Evolutionary conservation across 2,888 invertebrate genomes (phyloP), one percentile per base, ranked within the genome.

Genomic region (Crioceris asparagi): DNA sequence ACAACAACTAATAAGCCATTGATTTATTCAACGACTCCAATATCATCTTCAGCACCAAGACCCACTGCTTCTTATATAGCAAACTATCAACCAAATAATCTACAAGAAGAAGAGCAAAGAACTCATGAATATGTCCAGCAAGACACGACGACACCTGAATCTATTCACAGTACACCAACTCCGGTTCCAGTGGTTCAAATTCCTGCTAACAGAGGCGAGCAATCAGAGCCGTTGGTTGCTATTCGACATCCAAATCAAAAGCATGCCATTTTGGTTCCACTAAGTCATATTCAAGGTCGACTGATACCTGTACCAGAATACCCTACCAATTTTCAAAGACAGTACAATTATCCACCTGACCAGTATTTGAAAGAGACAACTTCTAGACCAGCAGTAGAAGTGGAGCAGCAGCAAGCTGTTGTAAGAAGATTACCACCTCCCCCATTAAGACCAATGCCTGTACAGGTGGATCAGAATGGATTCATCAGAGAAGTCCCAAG

Each of bases 1-100:
- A 80, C 79, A 0, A 80, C 79, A 0, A 75, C 75, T 0, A 73
- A 74, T 1, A 65, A 76, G 16, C 69, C 78, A 1, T n/a, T n/a
- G n/a, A n/a, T n/a, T n/a, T n/a, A n/a, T n/a, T n/a, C n/a, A n/a
- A n/a, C n/a, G n/a, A n/a, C n/a, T n/a, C n/a, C n/a, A n/a, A n/a
- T n/a, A n/a, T n/a, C n/a, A n/a, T n/a, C n/a, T n/a, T n/a, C n/a
- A n/a, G n/a, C n/a, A n/a, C n/a, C n/a, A n/a, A n/a, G n/a, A n/a
- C n/a, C n/a, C n/a, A n/a, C n/a, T n/a, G n/a, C n/a, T n/a, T n/a
- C n/a, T n/a, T n/a, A n/a, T n/a, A n/a, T n/a, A n/a, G n/a, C n/a
- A n/a, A n/a, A n/a, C n/a, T n/a, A n/a, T n/a, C n/a, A n/a, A n/a
- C n/a, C n/a, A n/a, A n/a, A n/a, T n/a, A n/a, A n/a, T n/a, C n/a